A percentile compares a stretch with the other conserved stretches of the same genome.
Evolutionary conservation across 2,888 invertebrate genomes (phyloP).

Genomic region (Glaucopsyche alexis): DNA sequence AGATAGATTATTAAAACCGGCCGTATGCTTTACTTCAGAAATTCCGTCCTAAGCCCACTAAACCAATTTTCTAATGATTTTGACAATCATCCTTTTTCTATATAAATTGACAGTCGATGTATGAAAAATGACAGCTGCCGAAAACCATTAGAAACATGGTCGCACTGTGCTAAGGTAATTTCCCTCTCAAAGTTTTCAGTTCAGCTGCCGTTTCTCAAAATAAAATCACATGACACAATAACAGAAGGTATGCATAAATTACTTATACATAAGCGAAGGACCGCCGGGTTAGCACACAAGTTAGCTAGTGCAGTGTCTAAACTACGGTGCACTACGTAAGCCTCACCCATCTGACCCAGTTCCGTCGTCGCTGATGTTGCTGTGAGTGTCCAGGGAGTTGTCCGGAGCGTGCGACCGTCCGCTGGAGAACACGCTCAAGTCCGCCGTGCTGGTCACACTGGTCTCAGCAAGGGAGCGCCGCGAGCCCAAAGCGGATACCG

Average conservation of each 20-base stretch:
- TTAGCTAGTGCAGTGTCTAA: conserved; percentile 20
- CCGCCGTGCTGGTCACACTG: conserved; percentile 90
- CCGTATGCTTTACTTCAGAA: too few species aligned
- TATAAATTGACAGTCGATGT: too few species aligned
- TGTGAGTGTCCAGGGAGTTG: conserved; percentile 87
- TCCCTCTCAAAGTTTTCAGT: too few species aligned
- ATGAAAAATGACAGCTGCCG: too few species aligned
- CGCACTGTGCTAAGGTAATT: too few species aligned
- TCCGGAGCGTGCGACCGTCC: conserved; percentile 86
- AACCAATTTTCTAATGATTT: too few species aligned
- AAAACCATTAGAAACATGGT: too few species aligned
- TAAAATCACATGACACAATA: background rate
- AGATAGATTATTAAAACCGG: too few species aligned
- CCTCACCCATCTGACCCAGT: conserved; percentile 84
- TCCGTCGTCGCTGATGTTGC: conserved; percentile 87
- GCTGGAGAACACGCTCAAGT: conserved; percentile 88
- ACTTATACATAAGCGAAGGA: conserved; percentile 7
- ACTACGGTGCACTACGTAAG: conserved; percentile 51
- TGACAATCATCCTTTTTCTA: too few species aligned
- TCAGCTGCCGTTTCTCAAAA: too few species aligned
- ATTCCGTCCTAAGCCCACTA: too few species aligned
- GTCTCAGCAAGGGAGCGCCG: conserved; percentile 90
- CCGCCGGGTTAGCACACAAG: conserved; percentile 26
- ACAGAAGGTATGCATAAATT: background rate
- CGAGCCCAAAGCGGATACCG: conserved; percentile 85